These are phyloP conservation scores for Drosophila eugracilis DNA, from an alignment of 1,140 invertebrate species.

Conservation along the genomic window DNA sequence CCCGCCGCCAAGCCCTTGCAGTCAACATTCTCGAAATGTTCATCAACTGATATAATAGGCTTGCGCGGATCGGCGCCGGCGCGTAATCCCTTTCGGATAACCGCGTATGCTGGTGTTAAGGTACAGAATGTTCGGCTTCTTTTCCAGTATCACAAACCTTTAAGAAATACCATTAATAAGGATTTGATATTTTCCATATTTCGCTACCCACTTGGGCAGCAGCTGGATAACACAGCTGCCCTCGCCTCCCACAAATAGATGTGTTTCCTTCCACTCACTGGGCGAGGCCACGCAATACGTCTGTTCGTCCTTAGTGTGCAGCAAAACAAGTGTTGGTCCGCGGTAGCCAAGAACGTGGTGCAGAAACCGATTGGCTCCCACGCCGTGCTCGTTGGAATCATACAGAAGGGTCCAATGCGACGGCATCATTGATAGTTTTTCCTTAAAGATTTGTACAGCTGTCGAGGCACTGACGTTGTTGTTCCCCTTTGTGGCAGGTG, in stretches of 20 bases:
- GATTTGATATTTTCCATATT: background rate
- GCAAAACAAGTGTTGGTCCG: slow-evolving; percentile 92
- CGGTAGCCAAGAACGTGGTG: slow-evolving; percentile 94
- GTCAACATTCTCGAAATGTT: slow-evolving; percentile 89
- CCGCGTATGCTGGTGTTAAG: slow-evolving; percentile 93
- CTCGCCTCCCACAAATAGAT: slow-evolving; percentile 93
- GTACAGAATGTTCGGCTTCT: slow-evolving; percentile 91
- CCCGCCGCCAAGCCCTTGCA: slow-evolving; percentile 88
- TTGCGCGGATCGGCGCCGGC: slow-evolving; percentile 92
- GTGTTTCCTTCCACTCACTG: slow-evolving; percentile 94
- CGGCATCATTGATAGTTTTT: slow-evolving; percentile 88
- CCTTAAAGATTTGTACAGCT: slow-evolving; percentile 87
- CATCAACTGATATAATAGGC: slow-evolving; percentile 90
- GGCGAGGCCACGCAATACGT: slow-evolving; percentile 92
- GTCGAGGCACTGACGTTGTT: slow-evolving; percentile 72
- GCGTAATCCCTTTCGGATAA: slow-evolving; percentile 93
- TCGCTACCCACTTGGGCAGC: slow-evolving; percentile 89
- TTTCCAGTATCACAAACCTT: slow-evolving; percentile 89
- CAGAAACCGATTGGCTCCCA: slow-evolving; percentile 94
- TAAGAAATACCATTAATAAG: slow-evolving; percentile 17
- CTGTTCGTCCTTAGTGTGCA: slow-evolving; percentile 88
- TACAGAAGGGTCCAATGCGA: slow-evolving; percentile 95
- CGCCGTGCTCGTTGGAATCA: slow-evolving; percentile 92
- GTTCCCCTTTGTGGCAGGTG: slow-evolving; percentile 39
- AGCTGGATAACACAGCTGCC: slow-evolving; percentile 92